Base-by-base conservation (phyloP, 1,140 invertebrate species). In the Drosophila ogumai region DNA sequence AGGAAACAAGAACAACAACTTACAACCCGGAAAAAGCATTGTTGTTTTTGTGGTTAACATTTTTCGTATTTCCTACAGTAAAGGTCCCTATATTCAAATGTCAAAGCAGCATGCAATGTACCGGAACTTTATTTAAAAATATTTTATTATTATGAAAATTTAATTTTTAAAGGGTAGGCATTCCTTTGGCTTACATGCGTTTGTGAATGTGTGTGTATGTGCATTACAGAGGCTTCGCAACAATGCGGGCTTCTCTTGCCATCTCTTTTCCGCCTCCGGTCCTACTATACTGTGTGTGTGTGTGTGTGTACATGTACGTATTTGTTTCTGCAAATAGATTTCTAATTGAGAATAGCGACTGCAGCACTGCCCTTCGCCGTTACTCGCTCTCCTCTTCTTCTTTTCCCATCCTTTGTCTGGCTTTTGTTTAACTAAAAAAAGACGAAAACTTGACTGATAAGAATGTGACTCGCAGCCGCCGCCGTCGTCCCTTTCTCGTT, bases 371-470 rank as follows among this genome's bases (percentile, higher is more conserved):
- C 63, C 28, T 50, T 44, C 44, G 43, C 17, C 46, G 9, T 34
- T 32, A 34, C 19, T 34, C 12, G 19, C 19, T 34, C 17, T 19
- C 17, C 34, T 34, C 17, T 36, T 38, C 32, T 25, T 25, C 15
- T n/a, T 13, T 32, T 40, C 47, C 34, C 40, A 31, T 71, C 40
- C 67, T 71, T 72, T 72, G 67, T 71, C 49, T 47, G 49, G 67
- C 25, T 38, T 52, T 22, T 36, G 46, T 32, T 25, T 40, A 34
- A 61, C 34, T 49, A 41, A n/a, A 34, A 75, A 15, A 46, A 40
- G 44, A 47, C 46, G 22, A 54, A 78, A 78, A 75, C 63, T 82
- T 84, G 61, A 76, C 75, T 82, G 81, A 82, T 82, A 82, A 82
- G 81, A 82, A 79, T 75, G 81, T 61, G 57, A 56, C 47, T 49